Conservation (phyloP, 2,113 vertebrate genomes). For the Muntiacus reevesi region DNA sequence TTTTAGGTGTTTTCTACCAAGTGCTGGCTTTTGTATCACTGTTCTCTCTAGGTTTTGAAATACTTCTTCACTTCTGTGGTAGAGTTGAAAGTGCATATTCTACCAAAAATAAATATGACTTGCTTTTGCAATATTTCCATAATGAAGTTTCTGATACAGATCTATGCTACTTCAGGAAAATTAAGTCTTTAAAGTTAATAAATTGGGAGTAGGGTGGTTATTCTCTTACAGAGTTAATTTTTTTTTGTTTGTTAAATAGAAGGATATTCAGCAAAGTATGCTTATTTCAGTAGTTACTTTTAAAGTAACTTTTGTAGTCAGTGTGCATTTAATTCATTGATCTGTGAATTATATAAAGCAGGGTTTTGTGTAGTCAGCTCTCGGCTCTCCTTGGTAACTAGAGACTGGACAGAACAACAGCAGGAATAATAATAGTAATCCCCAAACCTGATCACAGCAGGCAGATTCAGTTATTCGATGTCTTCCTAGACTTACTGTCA, state of each 20-base stretch:
- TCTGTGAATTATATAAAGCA: background rate
- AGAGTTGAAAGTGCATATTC: conserved; percentile 11
- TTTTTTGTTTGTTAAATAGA: conserved; percentile 29
- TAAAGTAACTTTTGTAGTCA: conserved; percentile 25
- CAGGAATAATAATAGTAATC: background rate
- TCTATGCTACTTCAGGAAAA: background rate
- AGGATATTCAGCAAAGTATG: background rate
- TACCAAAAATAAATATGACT: background rate
- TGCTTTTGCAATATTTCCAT: background rate
- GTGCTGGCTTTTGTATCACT: background rate
- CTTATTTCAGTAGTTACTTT: conserved; percentile 5
- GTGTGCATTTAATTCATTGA: background rate
- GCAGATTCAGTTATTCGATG: conserved; percentile 15
- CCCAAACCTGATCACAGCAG: background rate
- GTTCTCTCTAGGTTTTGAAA: conserved; percentile 22
- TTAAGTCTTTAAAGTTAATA: background rate
- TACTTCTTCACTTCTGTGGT: conserved; percentile 17
- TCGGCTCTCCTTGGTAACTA: background rate
- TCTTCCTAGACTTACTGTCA: conserved; percentile 20
- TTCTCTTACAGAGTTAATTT: background rate
- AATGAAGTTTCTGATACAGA: background rate
- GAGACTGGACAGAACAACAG: background rate
- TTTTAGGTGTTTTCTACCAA: conserved; percentile 19
- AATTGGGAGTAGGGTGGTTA: background rate
- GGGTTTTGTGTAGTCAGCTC: background rate